Conservation (phyloP, 1,140 invertebrate genomes). For the Ceratina australensis region DNA sequence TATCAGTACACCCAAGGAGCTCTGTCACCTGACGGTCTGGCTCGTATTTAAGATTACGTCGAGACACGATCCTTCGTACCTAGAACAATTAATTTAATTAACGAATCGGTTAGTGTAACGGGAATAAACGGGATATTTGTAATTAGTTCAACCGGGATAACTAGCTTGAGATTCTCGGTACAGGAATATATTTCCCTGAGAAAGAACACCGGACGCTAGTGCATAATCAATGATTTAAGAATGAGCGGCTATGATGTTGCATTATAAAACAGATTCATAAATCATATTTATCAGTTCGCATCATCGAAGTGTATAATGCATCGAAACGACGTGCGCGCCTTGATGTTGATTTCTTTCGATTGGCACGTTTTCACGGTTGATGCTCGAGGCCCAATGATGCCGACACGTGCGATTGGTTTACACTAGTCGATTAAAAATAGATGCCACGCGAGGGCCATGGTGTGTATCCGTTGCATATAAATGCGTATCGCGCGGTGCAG, state of each 20-base stretch:
- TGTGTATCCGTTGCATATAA: conserved; percentile 63
- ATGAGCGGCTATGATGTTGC: background rate
- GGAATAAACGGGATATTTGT: background rate
- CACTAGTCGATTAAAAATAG: conserved; percentile 56
- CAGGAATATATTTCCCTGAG: background rate
- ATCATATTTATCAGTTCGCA: too few species aligned
- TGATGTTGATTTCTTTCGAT: background rate
- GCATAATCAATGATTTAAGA: background rate
- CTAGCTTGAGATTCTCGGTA: background rate
- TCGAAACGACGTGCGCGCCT: too few species aligned
- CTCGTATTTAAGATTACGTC: background rate
- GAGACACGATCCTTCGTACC: background rate
- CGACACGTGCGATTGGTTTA: conserved; percentile 44
- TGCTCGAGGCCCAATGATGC: conserved; percentile 17
- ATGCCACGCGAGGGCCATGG: conserved; percentile 43
- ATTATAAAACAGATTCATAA: too few species aligned
- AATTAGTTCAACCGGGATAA: conserved; percentile 15
- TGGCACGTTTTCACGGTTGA: background rate
- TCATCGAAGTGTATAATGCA: too few species aligned
- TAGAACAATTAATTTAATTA: background rate
- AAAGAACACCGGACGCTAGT: background rate
- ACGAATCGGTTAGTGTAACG: background rate
- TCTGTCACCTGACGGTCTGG: too few species aligned
- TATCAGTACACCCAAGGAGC: too few species aligned
- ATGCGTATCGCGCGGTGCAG: conserved; percentile 55